phyloP scores from a whole-genome alignment of 2,797 vertebrate species.

The Manis javanica region DNA sequence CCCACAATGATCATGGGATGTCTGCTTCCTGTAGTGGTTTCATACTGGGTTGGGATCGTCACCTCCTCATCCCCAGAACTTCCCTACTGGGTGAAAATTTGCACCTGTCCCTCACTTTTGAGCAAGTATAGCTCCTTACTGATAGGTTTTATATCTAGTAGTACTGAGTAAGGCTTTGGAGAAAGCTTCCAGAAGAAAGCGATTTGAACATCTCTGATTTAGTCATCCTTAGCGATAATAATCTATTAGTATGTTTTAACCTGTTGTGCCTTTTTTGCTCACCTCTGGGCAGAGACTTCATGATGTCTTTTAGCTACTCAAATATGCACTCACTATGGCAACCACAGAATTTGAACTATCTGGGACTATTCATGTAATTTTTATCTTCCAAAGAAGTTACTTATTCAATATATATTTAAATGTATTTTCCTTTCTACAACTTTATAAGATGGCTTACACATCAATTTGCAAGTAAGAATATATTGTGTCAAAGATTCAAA shows the following conservation, averaged over 20 bases:
- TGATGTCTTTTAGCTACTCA: neutral
- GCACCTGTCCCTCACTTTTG: neutral
- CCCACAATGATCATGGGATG: neutral
- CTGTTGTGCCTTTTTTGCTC: neutral
- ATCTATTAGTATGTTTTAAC: neutral
- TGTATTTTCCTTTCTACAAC: neutral
- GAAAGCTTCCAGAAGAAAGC: neutral
- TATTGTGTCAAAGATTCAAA: constrained; percentile 5
- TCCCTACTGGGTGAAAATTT: neutral
- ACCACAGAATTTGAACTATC: neutral
- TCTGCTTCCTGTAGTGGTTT: neutral
- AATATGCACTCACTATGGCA: neutral
- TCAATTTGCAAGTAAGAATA: neutral
- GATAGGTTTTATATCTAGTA: neutral
- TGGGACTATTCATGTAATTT: neutral
- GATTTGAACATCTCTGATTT: neutral
- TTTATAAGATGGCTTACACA: neutral
- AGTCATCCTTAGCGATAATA: neutral
- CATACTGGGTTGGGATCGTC: neutral
- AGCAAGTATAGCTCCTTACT: neutral
- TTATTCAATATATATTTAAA: neutral
- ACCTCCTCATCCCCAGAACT: neutral
- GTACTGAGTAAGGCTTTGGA: neutral
- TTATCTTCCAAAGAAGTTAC: neutral
- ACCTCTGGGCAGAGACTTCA: neutral